Percentiles rank a stretch among this genome's conserved stretches.
These are phyloP conservation scores for Brassicogethes aeneus DNA, from an alignment of 2,888 invertebrate genomes.

Conservation along the genomic window DNA sequence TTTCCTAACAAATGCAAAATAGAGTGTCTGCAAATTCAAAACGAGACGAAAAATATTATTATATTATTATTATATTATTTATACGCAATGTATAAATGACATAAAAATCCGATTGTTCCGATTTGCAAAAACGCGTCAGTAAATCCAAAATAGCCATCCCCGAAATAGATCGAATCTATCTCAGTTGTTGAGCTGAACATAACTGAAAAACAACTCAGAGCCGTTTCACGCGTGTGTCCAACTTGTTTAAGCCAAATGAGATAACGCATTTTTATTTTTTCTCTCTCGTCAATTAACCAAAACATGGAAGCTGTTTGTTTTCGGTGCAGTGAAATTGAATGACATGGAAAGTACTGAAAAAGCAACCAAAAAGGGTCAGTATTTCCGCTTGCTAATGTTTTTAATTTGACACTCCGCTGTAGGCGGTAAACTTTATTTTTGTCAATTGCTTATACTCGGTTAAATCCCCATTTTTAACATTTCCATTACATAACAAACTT, in stretches of 20 bases:
- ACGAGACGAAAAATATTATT: no score
- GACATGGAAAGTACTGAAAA: slow-evolving; percentile 16
- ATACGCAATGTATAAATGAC: no score
- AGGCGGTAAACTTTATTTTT: no score
- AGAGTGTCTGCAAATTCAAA: no score
- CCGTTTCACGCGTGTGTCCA: slow-evolving; percentile 29
- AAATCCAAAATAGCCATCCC: slow-evolving; percentile 31
- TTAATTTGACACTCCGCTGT: no score
- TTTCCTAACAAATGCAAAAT: no score
- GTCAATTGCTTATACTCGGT: no score
- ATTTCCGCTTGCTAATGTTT: no score
- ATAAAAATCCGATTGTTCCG: slow-evolving; percentile 9
- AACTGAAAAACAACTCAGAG: slow-evolving; percentile 30
- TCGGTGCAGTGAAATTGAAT: neutral
- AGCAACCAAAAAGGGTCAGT: slow-evolving; percentile 17
- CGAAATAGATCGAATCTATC: slow-evolving; percentile 25
- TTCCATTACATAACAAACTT: no score
- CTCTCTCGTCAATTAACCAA: neutral
- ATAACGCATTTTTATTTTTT: neutral
- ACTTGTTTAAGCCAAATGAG: slow-evolving; percentile 6
- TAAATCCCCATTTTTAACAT: no score
- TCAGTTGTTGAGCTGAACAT: slow-evolving; percentile 29
- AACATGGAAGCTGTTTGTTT: neutral
- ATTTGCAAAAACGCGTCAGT: slow-evolving; percentile 31
- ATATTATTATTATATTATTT: no score